These are phyloP conservation scores for Dermochelys coriacea DNA, from an alignment of 2,797 vertebrate species.

Conservation along the genomic window DNA sequence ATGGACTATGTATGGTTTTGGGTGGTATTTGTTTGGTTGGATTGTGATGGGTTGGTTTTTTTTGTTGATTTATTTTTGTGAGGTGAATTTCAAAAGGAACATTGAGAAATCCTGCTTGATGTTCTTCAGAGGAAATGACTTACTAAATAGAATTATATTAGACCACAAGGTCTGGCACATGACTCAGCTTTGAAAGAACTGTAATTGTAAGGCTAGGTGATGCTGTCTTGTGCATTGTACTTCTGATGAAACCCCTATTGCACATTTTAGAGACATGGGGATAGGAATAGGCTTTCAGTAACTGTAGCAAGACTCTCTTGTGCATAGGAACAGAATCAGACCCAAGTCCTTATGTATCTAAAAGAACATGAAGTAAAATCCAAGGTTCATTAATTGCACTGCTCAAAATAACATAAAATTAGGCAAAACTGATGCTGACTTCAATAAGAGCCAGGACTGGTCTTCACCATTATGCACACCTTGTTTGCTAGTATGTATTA, in stretches of 20 bases:
- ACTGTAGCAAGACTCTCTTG: too few species aligned
- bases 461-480: not conserved
- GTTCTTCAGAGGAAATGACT: not conserved
- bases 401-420: not conserved
- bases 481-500: not conserved
- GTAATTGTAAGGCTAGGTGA: not conserved
- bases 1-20: not conserved
- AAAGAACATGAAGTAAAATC: not conserved
- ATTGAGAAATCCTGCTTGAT: not conserved
- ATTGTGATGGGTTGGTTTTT: not conserved
- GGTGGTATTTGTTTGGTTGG: not conserved
- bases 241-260: not conserved
- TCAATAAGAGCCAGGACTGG: not conserved
- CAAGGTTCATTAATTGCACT: not conserved
- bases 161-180: not conserved
- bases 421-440: not conserved
- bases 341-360: not conserved
- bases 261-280: not conserved
- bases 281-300: not conserved
- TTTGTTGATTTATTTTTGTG: not conserved
- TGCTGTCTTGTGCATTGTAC: not conserved
- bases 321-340: not conserved
- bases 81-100: not conserved
- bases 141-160: not conserved
- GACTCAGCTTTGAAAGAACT: not conserved